A percentile compares a stretch with the other conserved stretches of the same genome.
phyloP scores from a whole-genome alignment of 2,797 vertebrate genomes.

The Tinamus major region DNA sequence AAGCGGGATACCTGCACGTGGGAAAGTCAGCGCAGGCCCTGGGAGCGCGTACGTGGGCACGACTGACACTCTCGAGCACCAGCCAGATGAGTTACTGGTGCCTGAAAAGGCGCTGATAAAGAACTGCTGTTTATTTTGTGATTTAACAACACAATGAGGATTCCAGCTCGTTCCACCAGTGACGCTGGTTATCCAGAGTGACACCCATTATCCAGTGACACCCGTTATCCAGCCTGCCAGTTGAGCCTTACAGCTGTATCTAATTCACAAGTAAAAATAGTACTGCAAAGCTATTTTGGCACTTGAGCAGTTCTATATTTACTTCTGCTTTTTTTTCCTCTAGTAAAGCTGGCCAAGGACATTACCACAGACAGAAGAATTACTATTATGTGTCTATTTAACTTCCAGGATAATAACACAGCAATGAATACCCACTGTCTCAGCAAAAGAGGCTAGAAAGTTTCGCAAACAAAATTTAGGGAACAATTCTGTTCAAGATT shows the following conservation, averaged over 20 bases:
- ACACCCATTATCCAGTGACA: no score
- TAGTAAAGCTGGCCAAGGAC: not conserved
- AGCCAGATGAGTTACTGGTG: not conserved
- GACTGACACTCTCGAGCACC: not conserved
- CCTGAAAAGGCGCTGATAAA: fast-evolving
- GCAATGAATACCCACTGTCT: not conserved
- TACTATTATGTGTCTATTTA: no score
- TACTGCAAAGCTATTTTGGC: not conserved
- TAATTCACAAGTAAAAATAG: not conserved
- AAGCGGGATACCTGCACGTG: no score
- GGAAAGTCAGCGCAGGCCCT: not conserved
- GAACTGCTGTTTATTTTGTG: no score
- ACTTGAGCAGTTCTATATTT: fast-evolving
- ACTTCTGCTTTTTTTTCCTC: not conserved
- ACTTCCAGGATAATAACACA: not conserved
- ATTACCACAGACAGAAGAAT: fast-evolving
- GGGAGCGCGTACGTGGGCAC: no score
- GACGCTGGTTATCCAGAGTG: no score
- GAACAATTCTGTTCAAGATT: not conserved
- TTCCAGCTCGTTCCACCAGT: not conserved
- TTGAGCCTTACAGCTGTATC: not conserved
- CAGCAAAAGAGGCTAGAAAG: not conserved
- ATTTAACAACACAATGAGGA: not conserved
- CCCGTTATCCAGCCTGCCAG: not conserved
- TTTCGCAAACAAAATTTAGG: not conserved